Conservation (phyloP, 2,888 invertebrate species). For the Lithophane semibrunnea region DNA sequence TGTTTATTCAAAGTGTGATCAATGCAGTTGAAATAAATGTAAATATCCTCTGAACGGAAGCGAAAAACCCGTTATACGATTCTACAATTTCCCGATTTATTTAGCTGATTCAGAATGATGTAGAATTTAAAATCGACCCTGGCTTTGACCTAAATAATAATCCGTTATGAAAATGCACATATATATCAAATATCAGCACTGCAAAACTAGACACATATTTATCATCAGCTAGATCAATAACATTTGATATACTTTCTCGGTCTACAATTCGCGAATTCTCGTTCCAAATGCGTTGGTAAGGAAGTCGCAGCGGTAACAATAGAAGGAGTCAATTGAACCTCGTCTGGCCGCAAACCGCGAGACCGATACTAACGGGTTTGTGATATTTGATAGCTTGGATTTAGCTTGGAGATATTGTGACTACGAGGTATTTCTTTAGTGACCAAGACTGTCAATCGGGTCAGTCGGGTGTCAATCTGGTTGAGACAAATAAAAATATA, state of each 20-base stretch:
- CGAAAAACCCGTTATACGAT: slow-evolving; percentile 5
- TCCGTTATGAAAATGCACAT: background rate
- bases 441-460: background rate
- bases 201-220: background rate
- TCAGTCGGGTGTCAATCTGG: background rate
- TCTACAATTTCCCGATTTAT: slow-evolving; percentile 4
- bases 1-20: slow-evolving; percentile 18
- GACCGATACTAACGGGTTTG: slow-evolving; percentile 56
- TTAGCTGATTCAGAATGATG: background rate
- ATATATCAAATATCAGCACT: slow-evolving; percentile 10
- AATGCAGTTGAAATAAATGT: slow-evolving; percentile 15
- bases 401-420: slow-evolving; percentile 41
- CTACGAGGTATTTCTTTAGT: background rate
- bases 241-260: slow-evolving; percentile 54
- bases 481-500: background rate
- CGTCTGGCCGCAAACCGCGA: slow-evolving; percentile 63
- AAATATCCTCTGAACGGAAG: slow-evolving; percentile 7
- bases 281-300: slow-evolving; percentile 54
- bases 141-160: background rate
- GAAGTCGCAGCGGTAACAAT: slow-evolving; percentile 60
- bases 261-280: slow-evolving; percentile 44
- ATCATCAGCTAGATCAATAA: slow-evolving; percentile 23
- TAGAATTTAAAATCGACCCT: slow-evolving; percentile 11
- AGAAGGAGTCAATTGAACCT: slow-evolving; percentile 59
- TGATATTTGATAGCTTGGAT: slow-evolving; percentile 58